Conservation (phyloP, 2,888 invertebrate species). For the Meghimatium bilineatum region DNA sequence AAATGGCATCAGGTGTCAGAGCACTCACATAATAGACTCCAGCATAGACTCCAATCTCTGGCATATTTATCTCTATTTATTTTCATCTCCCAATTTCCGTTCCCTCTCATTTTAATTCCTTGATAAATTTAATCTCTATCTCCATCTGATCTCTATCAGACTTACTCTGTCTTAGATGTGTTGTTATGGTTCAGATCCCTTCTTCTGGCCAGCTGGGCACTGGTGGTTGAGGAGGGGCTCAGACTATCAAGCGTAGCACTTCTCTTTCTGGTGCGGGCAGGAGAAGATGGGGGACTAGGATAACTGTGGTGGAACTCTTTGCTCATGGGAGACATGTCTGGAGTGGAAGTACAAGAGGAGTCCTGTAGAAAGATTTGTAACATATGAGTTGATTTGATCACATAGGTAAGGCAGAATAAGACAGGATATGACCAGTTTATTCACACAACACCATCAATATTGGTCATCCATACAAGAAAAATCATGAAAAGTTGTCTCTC, state of each 20-base stretch:
- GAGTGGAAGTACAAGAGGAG: slow-evolving; percentile 62
- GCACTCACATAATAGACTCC: no score
- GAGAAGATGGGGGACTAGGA: slow-evolving; percentile 62
- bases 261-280: slow-evolving; percentile 58
- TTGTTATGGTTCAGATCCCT: slow-evolving; percentile 51
- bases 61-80: no score
- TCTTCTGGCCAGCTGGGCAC: slow-evolving; percentile 20
- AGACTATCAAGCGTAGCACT: slow-evolving; percentile 67
- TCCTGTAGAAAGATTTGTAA: slow-evolving; percentile 54
- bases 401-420: no score
- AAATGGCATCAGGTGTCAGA: no score
- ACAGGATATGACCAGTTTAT: no score
- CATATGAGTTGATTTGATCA: no score
- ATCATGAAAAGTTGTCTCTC: no score
- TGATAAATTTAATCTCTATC: not conserved
- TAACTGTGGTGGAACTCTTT: slow-evolving; percentile 64
- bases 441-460: no score
- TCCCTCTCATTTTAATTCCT: no score
- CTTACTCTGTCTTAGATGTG: not conserved
- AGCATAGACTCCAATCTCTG: no score
- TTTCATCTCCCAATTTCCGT: no score
- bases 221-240: slow-evolving; percentile 31
- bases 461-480: no score
- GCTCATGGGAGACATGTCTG: slow-evolving; percentile 63
- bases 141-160: not conserved